Base-by-base conservation (phyloP, 30 jellyfish, hydroid and myxozoan genomes). In the Hydractinia symbiolongicarpus region DNA sequence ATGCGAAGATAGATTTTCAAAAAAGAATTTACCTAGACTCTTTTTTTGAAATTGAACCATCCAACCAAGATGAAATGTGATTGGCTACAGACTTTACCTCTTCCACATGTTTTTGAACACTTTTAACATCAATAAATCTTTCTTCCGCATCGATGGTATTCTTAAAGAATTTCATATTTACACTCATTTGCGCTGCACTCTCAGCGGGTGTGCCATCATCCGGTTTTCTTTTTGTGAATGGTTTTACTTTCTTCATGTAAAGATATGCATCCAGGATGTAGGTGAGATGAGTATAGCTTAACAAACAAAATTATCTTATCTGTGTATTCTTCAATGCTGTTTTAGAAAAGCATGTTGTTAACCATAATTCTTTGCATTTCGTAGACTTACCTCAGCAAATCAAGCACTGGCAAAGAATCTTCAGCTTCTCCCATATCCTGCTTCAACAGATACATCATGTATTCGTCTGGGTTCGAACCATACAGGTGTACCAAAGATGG, bases 381-480 rank as follows among this genome's bases (percentile, higher is more conserved):
- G 1, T 44, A 40, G 9, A 9, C 88, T 5, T 50, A 90, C 97
- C 97, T 90, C 89, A 90, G 70, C 71, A 90, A 64, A 70, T 90
- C 97, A 50, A 90, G 66, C 13, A 90, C 95, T 5, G 97, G 97
- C 57, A 90, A 83, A 40, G 86, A 71, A 7, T 84, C 85, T 77
- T 85, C 74, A 20, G 84, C 78, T 50, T 79, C 88, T 5, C 89
- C 95, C 82, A 72, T 77, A 4, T 71, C 83, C 55, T 85, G 67
- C 77, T 82, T 85, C 17, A 90, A 77, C 8, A 90, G 84, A 73
- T 85, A 86, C 78, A 85, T 81, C 88, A 90, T 57, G 68, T 90
- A 90, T 69, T 90, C 97, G 40, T 90, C 97, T 15, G 97, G 97
- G 54, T 72, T 76, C 55, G 97, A 90, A 53, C 91, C 89, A 71